Conservation (phyloP, 1,140 invertebrate species). For the Hycleus cichorii region DNA sequence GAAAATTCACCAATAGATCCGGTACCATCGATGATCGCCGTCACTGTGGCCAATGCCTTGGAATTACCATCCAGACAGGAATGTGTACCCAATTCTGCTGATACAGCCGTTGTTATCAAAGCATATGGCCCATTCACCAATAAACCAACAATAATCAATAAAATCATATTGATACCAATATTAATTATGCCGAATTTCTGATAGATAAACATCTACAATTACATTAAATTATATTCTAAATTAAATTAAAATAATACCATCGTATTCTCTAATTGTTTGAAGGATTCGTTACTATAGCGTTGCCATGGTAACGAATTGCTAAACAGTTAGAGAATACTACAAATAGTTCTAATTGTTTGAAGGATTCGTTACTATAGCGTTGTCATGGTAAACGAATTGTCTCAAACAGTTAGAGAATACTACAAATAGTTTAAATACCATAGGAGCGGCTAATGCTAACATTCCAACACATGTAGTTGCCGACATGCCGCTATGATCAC, state of each 20-base stretch:
- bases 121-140: constrained; percentile 94
- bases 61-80: constrained; percentile 73
- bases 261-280: too few relatives aligned
- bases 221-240: not conserved
- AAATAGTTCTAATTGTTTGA: not conserved
- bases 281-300: too few relatives aligned
- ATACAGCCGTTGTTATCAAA: constrained; percentile 92
- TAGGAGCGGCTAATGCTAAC: constrained; percentile 72
- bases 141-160: constrained; percentile 71
- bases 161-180: constrained; percentile 54
- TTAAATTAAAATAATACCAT: too few relatives aligned
- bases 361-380: too few relatives aligned
- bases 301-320: too few relatives aligned
- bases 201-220: constrained; percentile 69
- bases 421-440: constrained; percentile 52
- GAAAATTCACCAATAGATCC: constrained; percentile 72
- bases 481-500: constrained; percentile 76
- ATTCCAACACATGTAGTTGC: constrained; percentile 79
- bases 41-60: constrained; percentile 89
- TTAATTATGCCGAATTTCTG: constrained; percentile 59
- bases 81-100: constrained; percentile 89
- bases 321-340: constrained; percentile 30
- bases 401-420: constrained; percentile 20
- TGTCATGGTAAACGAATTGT: too few relatives aligned
- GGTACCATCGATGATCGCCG: constrained; percentile 94